Percentiles rank a stretch among this genome's conserved stretches.
Conservation (phyloP, 2,113 vertebrate species). For the Prolemur simus region DNA sequence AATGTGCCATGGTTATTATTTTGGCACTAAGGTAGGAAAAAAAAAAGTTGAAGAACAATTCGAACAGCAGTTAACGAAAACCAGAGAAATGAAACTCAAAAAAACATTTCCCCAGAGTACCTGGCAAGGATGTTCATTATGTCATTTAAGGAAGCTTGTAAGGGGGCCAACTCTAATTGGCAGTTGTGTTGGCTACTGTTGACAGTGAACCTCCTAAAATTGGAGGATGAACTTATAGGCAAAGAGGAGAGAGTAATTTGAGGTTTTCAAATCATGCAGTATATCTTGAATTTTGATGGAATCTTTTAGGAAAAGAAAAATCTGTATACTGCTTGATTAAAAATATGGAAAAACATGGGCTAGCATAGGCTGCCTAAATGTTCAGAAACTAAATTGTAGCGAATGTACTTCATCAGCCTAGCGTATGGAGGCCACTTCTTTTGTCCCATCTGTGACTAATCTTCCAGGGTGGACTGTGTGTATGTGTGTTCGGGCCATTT, state of each 20-base stretch:
- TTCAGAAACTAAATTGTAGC: background rate
- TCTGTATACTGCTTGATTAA: background rate
- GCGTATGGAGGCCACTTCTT: background rate
- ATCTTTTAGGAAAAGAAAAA: background rate
- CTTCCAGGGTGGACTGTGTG: background rate
- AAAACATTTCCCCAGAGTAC: background rate
- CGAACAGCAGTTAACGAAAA: background rate
- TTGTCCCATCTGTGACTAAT: background rate
- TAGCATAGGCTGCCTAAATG: background rate
- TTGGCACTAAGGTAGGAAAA: background rate
- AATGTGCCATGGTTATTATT: accelerated
- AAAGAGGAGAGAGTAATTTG: background rate
- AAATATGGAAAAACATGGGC: background rate
- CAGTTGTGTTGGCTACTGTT: conserved; percentile 12
- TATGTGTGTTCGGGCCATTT: background rate
- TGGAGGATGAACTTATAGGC: conserved; percentile 26
- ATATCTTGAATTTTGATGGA: conserved; percentile 11
- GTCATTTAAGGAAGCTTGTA: conserved; percentile 1
- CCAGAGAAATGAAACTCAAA: background rate
- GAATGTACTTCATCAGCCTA: background rate
- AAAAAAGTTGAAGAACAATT: background rate
- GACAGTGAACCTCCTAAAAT: background rate
- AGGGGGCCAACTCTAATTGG: conserved; percentile 36
- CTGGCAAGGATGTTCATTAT: background rate
- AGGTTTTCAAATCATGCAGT: background rate